These are phyloP conservation scores for Sphaeramia orbicularis DNA, from an alignment of 2,797 vertebrate genomes.

Conservation along the genomic window DNA sequence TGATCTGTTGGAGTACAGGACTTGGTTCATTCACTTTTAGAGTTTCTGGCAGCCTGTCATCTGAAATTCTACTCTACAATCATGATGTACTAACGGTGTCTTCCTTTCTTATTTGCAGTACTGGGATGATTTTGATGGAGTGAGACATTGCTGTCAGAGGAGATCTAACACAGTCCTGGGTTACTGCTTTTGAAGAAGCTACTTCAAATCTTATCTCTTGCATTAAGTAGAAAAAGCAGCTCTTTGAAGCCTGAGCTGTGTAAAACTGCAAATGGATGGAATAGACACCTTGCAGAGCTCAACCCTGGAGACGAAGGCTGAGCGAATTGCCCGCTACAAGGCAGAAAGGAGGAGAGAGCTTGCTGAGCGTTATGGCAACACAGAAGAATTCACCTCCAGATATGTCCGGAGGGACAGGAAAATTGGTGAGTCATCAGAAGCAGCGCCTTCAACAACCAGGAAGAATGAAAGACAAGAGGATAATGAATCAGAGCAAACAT, in stretches of 20 bases:
- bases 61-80: conserved; percentile 33
- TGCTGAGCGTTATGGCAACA: conserved; percentile 84
- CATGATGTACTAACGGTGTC: conserved; percentile 46
- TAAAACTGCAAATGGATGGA: conserved; percentile 72
- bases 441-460: conserved; percentile 36
- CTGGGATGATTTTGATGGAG: conserved; percentile 60
- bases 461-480: conserved; percentile 59
- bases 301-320: conserved; percentile 84
- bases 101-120: conserved; percentile 66
- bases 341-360: conserved; percentile 86
- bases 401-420: conserved; percentile 80
- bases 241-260: conserved; percentile 1
- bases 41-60: conserved; percentile 41
- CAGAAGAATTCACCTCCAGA: conserved; percentile 81
- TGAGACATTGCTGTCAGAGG: conserved; percentile 53
- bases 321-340: conserved; percentile 89
- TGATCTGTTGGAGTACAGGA: conserved; percentile 27
- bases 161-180: conserved; percentile 22
- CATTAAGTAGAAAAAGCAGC: neutral
- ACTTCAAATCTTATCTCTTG: conserved; percentile 18
- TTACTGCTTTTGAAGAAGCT: conserved; percentile 15
- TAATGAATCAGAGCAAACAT: conserved; percentile 52
- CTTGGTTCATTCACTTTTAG: conserved; percentile 28
- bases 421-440: conserved; percentile 61
- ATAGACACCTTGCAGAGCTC: conserved; percentile 82